Conservation (phyloP, 64 coral and sea anemone species). For the Porites lutea region DNA sequence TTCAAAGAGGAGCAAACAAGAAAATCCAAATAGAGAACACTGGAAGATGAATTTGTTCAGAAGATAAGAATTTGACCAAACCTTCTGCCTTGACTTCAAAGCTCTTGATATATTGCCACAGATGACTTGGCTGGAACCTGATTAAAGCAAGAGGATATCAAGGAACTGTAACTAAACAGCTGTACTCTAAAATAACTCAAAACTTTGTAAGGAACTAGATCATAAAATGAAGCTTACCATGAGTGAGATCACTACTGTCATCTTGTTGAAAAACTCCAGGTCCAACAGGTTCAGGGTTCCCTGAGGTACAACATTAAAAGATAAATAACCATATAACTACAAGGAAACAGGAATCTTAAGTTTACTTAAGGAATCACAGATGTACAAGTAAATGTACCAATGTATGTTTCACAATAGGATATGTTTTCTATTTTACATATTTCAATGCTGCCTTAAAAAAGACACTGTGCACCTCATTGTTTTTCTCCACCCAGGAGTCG, state of each 20-base stretch:
- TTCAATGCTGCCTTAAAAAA: no score
- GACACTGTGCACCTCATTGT: no score
- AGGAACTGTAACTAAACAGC: neutral
- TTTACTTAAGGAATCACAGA: no score
- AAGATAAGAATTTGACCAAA: neutral
- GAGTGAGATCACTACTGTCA: constrained; percentile 96
- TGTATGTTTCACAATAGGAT: no score
- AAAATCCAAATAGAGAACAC: no score
- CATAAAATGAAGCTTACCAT: constrained; percentile 62
- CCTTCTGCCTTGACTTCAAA: constrained; percentile 75
- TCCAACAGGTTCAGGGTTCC: constrained; percentile 28
- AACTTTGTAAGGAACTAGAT: neutral
- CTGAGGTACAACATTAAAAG: neutral
- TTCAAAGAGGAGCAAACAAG: no score
- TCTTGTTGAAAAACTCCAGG: constrained; percentile 66
- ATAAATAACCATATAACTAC: neutral
- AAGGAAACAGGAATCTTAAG: neutral
- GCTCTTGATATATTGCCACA: constrained; percentile 89
- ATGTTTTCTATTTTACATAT: no score
- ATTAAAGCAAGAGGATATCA: neutral
- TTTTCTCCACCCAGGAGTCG: no score
- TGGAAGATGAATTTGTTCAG: neutral
- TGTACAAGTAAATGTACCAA: no score
- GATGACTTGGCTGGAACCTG: constrained; percentile 81
- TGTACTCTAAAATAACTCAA: no score